Base-by-base conservation (phyloP, 2,113 vertebrate species). In the Falcunculus frontatus region DNA sequence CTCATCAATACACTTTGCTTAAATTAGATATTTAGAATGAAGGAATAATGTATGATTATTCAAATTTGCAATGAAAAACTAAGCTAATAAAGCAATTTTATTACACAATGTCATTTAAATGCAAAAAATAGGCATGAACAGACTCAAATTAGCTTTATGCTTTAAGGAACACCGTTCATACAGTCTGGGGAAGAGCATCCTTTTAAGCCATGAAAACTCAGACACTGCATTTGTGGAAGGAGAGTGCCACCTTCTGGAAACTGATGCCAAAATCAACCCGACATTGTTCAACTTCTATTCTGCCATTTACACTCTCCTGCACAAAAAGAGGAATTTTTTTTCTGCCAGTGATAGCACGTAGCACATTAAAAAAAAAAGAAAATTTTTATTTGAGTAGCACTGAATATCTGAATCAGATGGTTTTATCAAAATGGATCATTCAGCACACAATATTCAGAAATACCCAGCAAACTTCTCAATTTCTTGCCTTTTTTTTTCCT, bases 241-340 rank as follows among this genome's bases (percentile, higher is more conserved):
- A 93, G 60, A 97, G 94, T 73, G 97, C 97, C 98, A 98, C 79
- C 98, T 98, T 67, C 97, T 98, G 98, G 97, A 76, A 49, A 84
- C 63, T 7, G 41, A 42, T 6, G 32, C 8, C 19, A 52, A 42
- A 67, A 76, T 46, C n/a, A 63, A 27, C 12, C 35, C 63, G 13
- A 74, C 46, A 14, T 22, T 19, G 10, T 22, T 44, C 62, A 52
- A 50, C 15, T 68, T 55, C 12, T 35, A 7, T 29, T 77, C 22
- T 41, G 17, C 10, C 1, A 20, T 41, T 64, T 44, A 62, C 11
- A 25, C 6, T 27, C 13, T 55, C 29, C 50, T 13, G 10, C 26
- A 59, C 15, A 74, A 79, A 70, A 11, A n/a, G n/a, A n/a, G n/a
- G 13, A 72, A 39, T 10, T 5, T 9, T n/a, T 25, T 70, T 87